Conservation (phyloP, 2,113 vertebrate genomes). For the Brachyhypopomus occidentalis region DNA sequence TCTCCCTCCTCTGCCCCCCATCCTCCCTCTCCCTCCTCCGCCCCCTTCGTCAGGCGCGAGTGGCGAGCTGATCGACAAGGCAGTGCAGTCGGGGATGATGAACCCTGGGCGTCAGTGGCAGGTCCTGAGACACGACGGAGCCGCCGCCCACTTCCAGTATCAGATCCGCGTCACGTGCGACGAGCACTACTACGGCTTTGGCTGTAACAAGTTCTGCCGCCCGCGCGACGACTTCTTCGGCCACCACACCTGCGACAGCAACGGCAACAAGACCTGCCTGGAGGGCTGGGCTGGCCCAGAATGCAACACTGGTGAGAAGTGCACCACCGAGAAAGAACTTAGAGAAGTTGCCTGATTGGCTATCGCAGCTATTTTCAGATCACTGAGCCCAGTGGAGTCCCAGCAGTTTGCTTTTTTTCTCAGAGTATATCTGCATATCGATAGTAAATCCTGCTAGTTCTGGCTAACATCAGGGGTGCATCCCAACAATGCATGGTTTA, state of each 20-base stretch:
- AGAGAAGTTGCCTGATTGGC: too few species aligned
- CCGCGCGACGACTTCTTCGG: constrained; percentile 92
- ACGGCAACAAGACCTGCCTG: constrained; percentile 91
- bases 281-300: constrained; percentile 89
- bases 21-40: background rate
- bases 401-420: too few species aligned
- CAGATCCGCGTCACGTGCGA: constrained; percentile 87
- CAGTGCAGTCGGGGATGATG: constrained; percentile 89
- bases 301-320: constrained; percentile 81
- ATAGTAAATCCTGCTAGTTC: too few species aligned
- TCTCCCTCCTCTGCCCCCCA: background rate
- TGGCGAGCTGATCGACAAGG: constrained; percentile 81
- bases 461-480: too few species aligned
- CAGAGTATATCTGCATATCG: too few species aligned
- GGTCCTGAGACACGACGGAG: constrained; percentile 78
- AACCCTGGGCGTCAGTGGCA: constrained; percentile 88
- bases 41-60: constrained; percentile 67
- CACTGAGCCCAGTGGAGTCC: too few species aligned
- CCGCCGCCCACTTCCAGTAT: constrained; percentile 83
- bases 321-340: background rate
- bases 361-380: too few species aligned
- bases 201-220: constrained; percentile 92
- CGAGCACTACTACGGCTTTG: constrained; percentile 89
- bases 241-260: constrained; percentile 89
- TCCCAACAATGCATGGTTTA: too few species aligned